phyloP scores from a whole-genome alignment of 2,888 invertebrate species.

The Ormyrus rosae region DNA sequence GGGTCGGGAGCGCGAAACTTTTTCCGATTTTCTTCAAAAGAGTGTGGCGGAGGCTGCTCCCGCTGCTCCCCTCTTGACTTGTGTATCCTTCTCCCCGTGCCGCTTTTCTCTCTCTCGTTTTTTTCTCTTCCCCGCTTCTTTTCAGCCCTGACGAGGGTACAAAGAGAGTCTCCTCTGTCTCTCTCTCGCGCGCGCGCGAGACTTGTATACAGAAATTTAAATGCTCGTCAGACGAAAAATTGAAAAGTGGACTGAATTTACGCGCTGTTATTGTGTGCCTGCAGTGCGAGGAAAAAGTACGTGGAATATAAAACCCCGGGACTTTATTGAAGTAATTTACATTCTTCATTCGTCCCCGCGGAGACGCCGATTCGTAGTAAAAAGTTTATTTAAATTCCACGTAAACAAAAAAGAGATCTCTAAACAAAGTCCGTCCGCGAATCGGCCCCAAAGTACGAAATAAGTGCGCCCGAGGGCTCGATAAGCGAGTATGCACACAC shows the following conservation, averaged over 20 bases:
- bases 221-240: background rate
- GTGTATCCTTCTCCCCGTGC: background rate
- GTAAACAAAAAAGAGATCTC: background rate
- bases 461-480: too few species aligned
- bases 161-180: background rate
- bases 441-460: background rate
- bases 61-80: background rate
- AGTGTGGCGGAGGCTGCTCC: background rate
- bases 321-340: too few species aligned
- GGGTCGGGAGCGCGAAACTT: slow-evolving; percentile 45
- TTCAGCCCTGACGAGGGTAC: slow-evolving; percentile 16
- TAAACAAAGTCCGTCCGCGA: background rate
- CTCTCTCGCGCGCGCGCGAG: background rate
- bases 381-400: too few species aligned
- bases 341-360: too few species aligned
- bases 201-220: slow-evolving; percentile 10
- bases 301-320: too few species aligned
- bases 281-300: background rate
- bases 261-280: background rate
- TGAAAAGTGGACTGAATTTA: background rate
- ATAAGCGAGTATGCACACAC: too few species aligned
- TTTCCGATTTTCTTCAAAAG: slow-evolving; percentile 52
- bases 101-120: background rate
- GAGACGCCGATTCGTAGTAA: too few species aligned
- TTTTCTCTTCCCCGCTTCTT: slow-evolving; percentile 21